A percentile compares a stretch with the other conserved stretches of the same genome.
phyloP scores from a whole-genome alignment of 1,140 invertebrate species.

The Periplaneta americana region DNA sequence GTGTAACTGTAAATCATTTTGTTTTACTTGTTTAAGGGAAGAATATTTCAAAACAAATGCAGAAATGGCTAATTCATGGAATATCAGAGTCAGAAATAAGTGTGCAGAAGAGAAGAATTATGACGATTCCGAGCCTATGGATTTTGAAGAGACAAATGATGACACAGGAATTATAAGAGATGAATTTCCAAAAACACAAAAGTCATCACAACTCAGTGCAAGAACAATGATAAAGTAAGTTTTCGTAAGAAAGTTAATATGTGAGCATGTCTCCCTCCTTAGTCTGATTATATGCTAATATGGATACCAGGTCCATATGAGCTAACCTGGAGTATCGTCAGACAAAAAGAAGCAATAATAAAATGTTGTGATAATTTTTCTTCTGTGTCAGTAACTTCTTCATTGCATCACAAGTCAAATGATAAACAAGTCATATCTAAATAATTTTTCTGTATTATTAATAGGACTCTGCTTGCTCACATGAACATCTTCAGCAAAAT shows the following conservation, averaged over 20 bases:
- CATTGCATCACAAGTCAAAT: too few species aligned
- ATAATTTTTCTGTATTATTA: not conserved
- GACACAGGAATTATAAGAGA: not conserved
- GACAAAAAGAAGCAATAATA: too few species aligned
- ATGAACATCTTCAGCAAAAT: slow-evolving; percentile 74
- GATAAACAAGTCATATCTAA: too few species aligned
- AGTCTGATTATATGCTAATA: too few species aligned
- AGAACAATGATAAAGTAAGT: not conserved
- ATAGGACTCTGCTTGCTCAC: slow-evolving; percentile 62
- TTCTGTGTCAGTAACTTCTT: too few species aligned
- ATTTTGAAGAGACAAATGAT: slow-evolving; percentile 26
- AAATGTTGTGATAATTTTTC: too few species aligned
- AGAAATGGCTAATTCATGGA: slow-evolving; percentile 40
- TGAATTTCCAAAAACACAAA: not conserved
- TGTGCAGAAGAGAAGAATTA: slow-evolving; percentile 23
- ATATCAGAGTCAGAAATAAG: slow-evolving; percentile 36
- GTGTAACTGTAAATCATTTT: slow-evolving; percentile 12
- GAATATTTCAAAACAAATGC: slow-evolving; percentile 45
- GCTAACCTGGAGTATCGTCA: too few species aligned
- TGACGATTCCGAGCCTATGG: slow-evolving; percentile 13
- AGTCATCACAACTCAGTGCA: not conserved
- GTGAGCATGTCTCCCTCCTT: too few species aligned
- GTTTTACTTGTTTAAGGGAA: slow-evolving; percentile 27
- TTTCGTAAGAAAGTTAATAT: not conserved
- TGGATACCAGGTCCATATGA: too few species aligned